Conservation (phyloP, 2,797 vertebrate species). For the Falco naumanni region DNA sequence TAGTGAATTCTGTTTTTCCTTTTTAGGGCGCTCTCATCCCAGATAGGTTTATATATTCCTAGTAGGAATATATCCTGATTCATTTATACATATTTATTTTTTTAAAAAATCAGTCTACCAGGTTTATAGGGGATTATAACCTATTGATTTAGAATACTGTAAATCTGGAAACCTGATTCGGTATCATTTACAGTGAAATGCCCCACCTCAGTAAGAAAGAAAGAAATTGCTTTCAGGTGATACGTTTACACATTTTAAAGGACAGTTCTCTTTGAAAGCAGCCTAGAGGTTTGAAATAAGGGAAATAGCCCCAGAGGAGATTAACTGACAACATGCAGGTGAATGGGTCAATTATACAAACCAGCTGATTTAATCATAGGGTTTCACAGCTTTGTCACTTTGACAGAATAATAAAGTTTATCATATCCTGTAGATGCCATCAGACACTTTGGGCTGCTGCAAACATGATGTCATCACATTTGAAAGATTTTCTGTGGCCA, state of each 20-base stretch:
- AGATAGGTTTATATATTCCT: not conserved
- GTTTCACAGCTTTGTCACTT: not conserved
- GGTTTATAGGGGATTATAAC: not conserved
- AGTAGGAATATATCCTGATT: not conserved
- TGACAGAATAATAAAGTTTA: not conserved
- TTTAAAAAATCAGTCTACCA: not conserved
- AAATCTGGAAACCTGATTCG: not conserved
- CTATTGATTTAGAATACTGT: not conserved
- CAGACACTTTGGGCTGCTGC: not conserved
- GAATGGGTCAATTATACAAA: slow-evolving; percentile 16
- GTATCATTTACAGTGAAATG: not conserved
- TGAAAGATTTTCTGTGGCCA: not conserved
- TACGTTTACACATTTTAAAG: not conserved
- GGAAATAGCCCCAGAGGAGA: not conserved
- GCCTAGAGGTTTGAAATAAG: not conserved
- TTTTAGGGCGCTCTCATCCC: not conserved
- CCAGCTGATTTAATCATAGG: not conserved
- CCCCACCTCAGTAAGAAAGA: not conserved
- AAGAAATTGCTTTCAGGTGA: not conserved
- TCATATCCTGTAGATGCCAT: not conserved
- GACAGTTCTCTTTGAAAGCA: not conserved
- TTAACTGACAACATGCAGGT: not conserved
- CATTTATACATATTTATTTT: not conserved
- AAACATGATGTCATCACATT: not conserved
- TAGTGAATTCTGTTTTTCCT: not conserved